Conservation (phyloP, 2,113 vertebrate genomes). For the Pachypanchax playfairii region DNA sequence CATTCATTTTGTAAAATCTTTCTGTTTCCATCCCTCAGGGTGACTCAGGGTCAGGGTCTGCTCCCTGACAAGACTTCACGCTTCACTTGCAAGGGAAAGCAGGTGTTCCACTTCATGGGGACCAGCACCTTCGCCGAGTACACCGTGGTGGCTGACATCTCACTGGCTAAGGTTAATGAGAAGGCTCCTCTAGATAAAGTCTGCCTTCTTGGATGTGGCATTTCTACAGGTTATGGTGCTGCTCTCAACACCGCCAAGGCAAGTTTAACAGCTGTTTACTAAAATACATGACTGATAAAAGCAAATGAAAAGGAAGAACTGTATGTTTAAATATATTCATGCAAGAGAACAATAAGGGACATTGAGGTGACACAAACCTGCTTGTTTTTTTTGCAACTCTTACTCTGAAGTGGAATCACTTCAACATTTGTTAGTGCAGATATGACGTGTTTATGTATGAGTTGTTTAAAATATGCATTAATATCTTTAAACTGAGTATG, state of each 20-base stretch:
- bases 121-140: constrained; percentile 87
- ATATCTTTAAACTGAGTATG: too few species aligned
- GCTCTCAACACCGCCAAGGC: constrained; percentile 84
- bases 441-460: too few species aligned
- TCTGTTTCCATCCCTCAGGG: constrained; percentile 49
- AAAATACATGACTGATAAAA: too few species aligned
- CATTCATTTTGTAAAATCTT: constrained; percentile 1
- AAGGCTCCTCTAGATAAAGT: constrained; percentile 81
- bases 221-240: constrained; percentile 84
- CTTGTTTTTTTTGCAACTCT: too few species aligned
- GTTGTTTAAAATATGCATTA: too few species aligned
- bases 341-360: too few species aligned
- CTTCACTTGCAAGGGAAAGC: constrained; percentile 85
- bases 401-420: too few species aligned
- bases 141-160: constrained; percentile 83
- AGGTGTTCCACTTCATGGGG: constrained; percentile 82
- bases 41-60: constrained; percentile 80
- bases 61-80: constrained; percentile 91
- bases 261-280: neutral
- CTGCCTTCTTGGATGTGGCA: constrained; percentile 83
- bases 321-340: too few species aligned
- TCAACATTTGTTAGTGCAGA: too few species aligned
- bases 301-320: too few species aligned
- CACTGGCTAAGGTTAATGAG: constrained; percentile 79
- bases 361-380: too few species aligned